These are phyloP conservation scores for Lepus americanus DNA, from an alignment of 2,113 vertebrate species.

Conservation along the genomic window DNA sequence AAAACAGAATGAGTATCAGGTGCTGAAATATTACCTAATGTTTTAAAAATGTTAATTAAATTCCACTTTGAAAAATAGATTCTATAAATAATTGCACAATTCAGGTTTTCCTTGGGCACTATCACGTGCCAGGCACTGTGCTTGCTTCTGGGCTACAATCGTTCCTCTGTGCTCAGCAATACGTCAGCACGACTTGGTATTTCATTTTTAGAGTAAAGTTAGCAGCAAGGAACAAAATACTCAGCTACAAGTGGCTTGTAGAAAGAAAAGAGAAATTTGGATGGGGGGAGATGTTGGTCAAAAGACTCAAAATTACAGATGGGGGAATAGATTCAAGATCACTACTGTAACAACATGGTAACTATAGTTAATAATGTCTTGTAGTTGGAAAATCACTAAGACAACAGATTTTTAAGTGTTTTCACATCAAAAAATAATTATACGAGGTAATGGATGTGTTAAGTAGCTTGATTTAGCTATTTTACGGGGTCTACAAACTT, in stretches of 20 bases:
- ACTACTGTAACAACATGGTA: neutral
- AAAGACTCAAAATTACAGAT: neutral
- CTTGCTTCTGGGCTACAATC: neutral
- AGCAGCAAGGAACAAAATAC: neutral
- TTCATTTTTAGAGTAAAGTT: neutral
- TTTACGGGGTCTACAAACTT: neutral
- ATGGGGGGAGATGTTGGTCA: neutral
- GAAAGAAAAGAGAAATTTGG: neutral
- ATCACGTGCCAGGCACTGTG: too few relatives aligned
- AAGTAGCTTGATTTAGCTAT: neutral
- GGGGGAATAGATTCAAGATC: neutral
- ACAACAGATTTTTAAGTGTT: neutral
- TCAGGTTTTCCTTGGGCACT: neutral
- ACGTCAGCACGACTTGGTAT: neutral
- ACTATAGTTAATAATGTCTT: neutral
- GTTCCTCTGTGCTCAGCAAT: neutral
- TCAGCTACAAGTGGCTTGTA: neutral
- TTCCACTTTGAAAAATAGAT: neutral
- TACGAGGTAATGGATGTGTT: neutral
- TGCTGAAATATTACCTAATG: neutral
- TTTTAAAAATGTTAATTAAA: neutral
- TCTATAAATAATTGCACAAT: neutral
- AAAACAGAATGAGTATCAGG: neutral
- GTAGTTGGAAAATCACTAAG: neutral
- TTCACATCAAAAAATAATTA: neutral